A percentile compares a stretch with the other conserved stretches of the same genome.
These are phyloP conservation scores for Stegana nigrithorax DNA, from an alignment of 2,888 invertebrate species.

Conservation along the genomic window DNA sequence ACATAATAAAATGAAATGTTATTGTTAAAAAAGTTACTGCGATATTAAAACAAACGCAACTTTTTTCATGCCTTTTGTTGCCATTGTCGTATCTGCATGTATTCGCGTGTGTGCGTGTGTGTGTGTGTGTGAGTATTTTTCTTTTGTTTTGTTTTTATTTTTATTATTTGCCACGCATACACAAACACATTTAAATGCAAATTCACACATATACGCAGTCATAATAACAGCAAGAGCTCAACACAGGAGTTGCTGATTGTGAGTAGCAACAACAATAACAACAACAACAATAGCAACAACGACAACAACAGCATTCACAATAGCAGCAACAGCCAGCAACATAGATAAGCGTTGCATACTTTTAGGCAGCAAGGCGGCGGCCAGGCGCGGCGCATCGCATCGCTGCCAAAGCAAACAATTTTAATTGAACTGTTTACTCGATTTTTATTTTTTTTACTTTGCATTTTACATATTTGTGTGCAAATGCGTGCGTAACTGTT, in stretches of 20 bases:
- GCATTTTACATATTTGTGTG: conserved; percentile 13
- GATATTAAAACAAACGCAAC: conserved; percentile 12
- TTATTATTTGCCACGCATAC: background rate
- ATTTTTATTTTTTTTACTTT: conserved; percentile 44
- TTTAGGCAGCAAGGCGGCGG: conserved; percentile 7
- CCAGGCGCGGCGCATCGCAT: no score
- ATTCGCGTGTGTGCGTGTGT: no score
- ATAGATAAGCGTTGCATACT: conserved; percentile 6
- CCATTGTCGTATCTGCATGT: no score
- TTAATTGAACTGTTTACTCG: conserved; percentile 63
- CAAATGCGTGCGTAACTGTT: conserved; percentile 60
- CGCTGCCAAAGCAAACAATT: conserved; percentile 56
- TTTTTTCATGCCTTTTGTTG: background rate
- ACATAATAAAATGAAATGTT: conserved; percentile 62
- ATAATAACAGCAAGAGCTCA: no score
- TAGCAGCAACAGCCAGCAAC: no score
- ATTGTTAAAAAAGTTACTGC: conserved; percentile 39
- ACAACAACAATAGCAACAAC: no score
- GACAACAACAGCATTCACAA: no score
- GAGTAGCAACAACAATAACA: no score
- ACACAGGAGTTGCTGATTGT: background rate
- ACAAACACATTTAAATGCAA: conserved; percentile 14
- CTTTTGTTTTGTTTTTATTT: background rate
- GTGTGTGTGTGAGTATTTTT: background rate
- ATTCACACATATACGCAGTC: no score